phyloP scores from a whole-genome alignment of 2,888 invertebrate genomes.

The Oxystoma pomonae region DNA sequence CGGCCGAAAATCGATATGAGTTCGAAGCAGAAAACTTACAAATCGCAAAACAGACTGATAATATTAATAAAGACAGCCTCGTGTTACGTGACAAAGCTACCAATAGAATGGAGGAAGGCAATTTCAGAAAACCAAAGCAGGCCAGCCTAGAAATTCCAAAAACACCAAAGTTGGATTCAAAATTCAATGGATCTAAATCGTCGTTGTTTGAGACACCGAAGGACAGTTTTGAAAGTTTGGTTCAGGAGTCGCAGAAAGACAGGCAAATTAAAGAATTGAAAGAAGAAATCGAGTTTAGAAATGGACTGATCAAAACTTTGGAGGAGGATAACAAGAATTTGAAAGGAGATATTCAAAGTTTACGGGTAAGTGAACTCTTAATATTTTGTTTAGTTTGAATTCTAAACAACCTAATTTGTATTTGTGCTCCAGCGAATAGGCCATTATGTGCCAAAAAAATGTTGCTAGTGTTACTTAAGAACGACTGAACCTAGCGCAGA shows the following conservation, averaged over 20 bases:
- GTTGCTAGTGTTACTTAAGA: no score
- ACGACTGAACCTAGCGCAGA: no score
- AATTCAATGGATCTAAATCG: neutral
- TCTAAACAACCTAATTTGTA: no score
- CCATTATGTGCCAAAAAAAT: no score
- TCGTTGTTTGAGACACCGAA: neutral
- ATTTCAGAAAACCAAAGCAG: neutral
- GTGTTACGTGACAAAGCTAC: neutral
- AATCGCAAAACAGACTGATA: neutral
- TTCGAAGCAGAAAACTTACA: neutral
- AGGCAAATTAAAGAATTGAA: slow-evolving; percentile 17
- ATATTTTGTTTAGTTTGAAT: slow-evolving; percentile 10
- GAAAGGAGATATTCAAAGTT: slow-evolving; percentile 39
- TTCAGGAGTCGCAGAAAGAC: slow-evolving; percentile 1
- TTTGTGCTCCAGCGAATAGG: no score
- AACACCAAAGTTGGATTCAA: neutral
- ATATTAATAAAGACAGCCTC: neutral
- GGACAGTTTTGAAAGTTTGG: neutral
- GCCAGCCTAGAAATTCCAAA: neutral
- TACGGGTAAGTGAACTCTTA: slow-evolving; percentile 48
- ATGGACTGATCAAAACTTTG: slow-evolving; percentile 40
- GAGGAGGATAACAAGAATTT: slow-evolving; percentile 44
- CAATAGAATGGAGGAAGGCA: neutral
- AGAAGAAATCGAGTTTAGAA: slow-evolving; percentile 33
- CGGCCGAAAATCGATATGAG: neutral